Conservation (phyloP, 2,113 vertebrate genomes). For the Poicephalus meyeri region DNA sequence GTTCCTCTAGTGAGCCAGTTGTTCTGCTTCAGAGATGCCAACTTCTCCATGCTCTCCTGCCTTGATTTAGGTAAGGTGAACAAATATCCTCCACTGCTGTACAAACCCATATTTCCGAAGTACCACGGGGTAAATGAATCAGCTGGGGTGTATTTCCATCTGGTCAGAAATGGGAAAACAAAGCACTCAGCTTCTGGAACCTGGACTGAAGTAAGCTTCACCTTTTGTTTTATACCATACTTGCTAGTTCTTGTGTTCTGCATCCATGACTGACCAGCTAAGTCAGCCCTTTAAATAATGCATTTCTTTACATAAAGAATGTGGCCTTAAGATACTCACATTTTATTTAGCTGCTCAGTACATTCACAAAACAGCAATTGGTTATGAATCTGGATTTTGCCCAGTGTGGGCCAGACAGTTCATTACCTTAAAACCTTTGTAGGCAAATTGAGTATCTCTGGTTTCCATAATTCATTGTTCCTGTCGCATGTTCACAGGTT, state of each 20-base stretch:
- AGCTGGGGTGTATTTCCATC: conserved; percentile 51
- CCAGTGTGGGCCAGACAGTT: background rate
- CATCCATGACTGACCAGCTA: background rate
- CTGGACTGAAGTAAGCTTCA: background rate
- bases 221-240: background rate
- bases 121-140: background rate
- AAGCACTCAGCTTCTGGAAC: background rate
- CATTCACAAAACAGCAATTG: background rate
- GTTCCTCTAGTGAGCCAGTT: conserved; percentile 71
- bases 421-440: background rate
- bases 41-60: conserved; percentile 28
- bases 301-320: background rate
- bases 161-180: conserved; percentile 12
- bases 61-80: conserved; percentile 69
- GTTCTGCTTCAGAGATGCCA: conserved; percentile 56
- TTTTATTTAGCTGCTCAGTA: background rate
- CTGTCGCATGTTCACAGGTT: background rate
- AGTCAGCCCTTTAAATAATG: background rate
- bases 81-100: conserved; percentile 55
- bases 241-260: background rate
- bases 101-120: conserved; percentile 64
- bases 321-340: background rate
- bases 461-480: background rate
- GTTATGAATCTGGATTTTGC: background rate
- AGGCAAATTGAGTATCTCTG: background rate